A percentile compares a stretch with the other conserved stretches of the same genome.
Evolutionary conservation across 2,888 invertebrate genomes (phyloP).

Genomic region (Oscheius sp.): DNA sequence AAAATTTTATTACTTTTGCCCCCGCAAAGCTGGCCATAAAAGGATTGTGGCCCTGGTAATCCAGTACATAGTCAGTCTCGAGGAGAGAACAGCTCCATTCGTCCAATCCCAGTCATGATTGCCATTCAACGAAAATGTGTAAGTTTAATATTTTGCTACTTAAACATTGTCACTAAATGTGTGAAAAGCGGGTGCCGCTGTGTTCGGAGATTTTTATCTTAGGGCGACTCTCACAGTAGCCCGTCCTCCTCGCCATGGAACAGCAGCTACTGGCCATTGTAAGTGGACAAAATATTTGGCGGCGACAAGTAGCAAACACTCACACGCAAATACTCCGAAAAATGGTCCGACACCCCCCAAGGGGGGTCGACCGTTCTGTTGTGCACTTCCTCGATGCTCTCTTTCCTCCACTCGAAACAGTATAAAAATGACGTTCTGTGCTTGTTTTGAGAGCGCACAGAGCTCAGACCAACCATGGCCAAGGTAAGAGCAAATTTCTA

Average conservation of each 20-base stretch:
- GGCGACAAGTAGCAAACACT: constrained; percentile 23
- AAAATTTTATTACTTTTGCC: neutral
- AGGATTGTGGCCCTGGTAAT: too few species aligned
- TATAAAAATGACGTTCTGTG: constrained; percentile 12
- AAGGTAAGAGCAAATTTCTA: neutral
- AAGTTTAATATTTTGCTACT: too few species aligned
- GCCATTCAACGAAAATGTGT: too few species aligned
- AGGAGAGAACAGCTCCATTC: too few species aligned
- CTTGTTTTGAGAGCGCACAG: neutral
- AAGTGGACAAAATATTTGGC: constrained; percentile 17
- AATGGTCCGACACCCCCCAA: neutral
- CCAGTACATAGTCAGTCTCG: too few species aligned
- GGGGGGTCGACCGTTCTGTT: neutral
- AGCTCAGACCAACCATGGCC: neutral
- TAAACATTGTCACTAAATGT: constrained; percentile 7
- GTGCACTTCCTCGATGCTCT: neutral
- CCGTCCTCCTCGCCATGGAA: constrained; percentile 23
- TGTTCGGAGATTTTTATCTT: constrained; percentile 27
- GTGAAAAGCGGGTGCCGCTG: constrained; percentile 25
- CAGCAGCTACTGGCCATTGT: constrained; percentile 19
- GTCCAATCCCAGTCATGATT: too few species aligned
- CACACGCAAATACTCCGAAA: constrained; percentile 6
- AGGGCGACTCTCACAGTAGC: constrained; percentile 24
- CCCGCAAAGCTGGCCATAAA: neutral
- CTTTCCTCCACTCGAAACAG: neutral